Evolutionary conservation across 2,888 invertebrate species (phyloP).

Genomic region (Meloe dianella): DNA sequence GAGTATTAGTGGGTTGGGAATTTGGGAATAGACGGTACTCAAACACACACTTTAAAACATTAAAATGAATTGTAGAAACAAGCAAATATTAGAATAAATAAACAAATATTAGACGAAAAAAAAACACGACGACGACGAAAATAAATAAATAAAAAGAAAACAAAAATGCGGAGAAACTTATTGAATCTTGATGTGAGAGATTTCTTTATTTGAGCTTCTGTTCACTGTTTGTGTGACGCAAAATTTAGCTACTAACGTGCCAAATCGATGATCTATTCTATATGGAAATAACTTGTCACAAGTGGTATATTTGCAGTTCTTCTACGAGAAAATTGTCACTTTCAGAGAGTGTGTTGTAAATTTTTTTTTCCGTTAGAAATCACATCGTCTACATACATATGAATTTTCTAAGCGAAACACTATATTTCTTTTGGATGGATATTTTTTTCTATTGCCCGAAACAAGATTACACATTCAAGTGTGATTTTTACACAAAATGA

Average conservation of each 20-base stretch:
- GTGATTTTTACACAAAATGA: too few relatives aligned
- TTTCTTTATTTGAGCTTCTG: neutral
- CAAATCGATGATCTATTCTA: slow-evolving; percentile 11
- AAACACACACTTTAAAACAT: neutral
- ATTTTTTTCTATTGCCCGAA: too few relatives aligned
- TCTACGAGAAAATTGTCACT: neutral
- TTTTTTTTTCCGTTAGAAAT: neutral
- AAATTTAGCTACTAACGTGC: neutral
- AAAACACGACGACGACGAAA: too few relatives aligned
- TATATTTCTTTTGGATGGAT: neutral
- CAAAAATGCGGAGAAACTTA: neutral
- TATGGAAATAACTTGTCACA: slow-evolving; percentile 12
- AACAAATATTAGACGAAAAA: neutral
- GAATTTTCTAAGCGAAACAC: neutral
- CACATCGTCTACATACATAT: neutral
- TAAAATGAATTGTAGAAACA: neutral
- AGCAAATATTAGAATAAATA: neutral
- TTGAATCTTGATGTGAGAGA: neutral
- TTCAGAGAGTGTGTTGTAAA: neutral
- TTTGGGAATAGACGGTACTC: neutral
- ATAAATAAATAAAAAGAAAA: neutral
- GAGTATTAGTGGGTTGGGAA: neutral
- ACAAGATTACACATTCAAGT: too few relatives aligned
- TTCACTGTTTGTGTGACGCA: neutral
- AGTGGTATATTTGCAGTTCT: neutral